phyloP scores from a whole-genome alignment of 2,888 invertebrate species.

The Dexiosoma caninum region DNA sequence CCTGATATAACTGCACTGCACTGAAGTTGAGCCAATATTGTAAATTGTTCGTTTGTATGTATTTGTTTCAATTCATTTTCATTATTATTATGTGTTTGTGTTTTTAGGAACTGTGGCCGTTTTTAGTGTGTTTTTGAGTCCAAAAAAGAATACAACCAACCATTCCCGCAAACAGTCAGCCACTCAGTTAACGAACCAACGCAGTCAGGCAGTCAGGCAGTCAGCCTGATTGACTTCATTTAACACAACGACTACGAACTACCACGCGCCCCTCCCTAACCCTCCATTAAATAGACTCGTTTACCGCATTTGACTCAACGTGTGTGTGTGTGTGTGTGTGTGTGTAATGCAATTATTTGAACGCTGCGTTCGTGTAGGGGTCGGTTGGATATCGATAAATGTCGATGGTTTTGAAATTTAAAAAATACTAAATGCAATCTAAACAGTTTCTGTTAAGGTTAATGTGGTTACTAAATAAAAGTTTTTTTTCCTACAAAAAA shows the following conservation, averaged over 20 bases:
- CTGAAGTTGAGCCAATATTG: conserved; percentile 26
- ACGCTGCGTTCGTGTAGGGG: not conserved
- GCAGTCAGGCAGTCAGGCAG: not conserved
- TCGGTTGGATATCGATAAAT: not conserved
- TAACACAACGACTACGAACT: conserved; percentile 16
- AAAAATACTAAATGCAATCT: too few relatives aligned
- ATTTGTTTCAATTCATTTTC: conserved; percentile 21
- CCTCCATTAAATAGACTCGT: not conserved
- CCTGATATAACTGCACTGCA: not conserved
- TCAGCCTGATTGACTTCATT: conserved; percentile 34
- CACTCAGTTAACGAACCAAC: not conserved
- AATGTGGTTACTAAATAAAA: too few relatives aligned
- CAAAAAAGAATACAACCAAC: not conserved
- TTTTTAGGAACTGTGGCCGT: conserved; percentile 14
- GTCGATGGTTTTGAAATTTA: not conserved
- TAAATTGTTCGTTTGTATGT: not conserved
- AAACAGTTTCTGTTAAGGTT: too few relatives aligned
- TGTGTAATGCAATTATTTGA: not conserved
- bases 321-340: too few relatives aligned
- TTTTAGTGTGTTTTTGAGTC: conserved; percentile 16
- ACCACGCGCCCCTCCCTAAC: not conserved
- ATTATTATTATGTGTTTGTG: not conserved
- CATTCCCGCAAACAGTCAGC: not conserved
- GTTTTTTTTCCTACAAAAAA: too few relatives aligned
- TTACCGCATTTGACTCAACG: not conserved